Base-by-base conservation (phyloP, 2,888 invertebrate genomes). In the Agriopis marginaria region DNA sequence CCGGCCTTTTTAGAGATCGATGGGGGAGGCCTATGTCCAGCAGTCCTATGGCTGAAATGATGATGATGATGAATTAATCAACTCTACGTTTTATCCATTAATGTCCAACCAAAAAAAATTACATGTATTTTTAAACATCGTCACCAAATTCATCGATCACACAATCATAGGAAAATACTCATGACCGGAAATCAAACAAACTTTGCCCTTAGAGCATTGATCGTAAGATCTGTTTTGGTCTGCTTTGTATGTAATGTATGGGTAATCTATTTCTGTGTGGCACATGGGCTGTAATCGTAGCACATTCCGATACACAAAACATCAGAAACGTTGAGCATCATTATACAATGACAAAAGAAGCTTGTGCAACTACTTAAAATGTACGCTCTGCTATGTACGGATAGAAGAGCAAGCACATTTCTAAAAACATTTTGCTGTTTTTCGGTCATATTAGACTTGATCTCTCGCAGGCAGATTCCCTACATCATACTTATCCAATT, bases 321-420 rank as follows among this genome's bases (percentile, higher is more conserved):
- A 91, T 90, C 88, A 85, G 82, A 86, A 86, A 83, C 87, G 83
- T 80, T 84, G 87, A 86, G 81, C 89, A 89, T 92, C 92, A 90
- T 92, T 92, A 92, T 89, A 91, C 90, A 90, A 91, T 90, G 91
- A 93, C 93, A 93, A 92, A 93, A 92, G 91, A 90, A 90, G 86
- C 89, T 93, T 92, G 91, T 85, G 91, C 89, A 93, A 93, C 92
- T 88, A 83, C 84, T 90, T 90, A 87, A 90, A 91, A 89, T 86
- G 83, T 89, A 85, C 82, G 82, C 82, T 83, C 83, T 81, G 78
- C 76, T 77, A 75, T 62, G 89, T 92, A 93, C 84, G 40, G 92
- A 82, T 68, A 75, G 85, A 77, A 85, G 63, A 82, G 79, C 75
- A 79, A 66, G 53, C 14, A 5, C 32, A 32, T 23, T 12, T 54